phyloP scores from a whole-genome alignment of 1,140 invertebrate genomes.

The Aphelenchoides fujianensis region DNA sequence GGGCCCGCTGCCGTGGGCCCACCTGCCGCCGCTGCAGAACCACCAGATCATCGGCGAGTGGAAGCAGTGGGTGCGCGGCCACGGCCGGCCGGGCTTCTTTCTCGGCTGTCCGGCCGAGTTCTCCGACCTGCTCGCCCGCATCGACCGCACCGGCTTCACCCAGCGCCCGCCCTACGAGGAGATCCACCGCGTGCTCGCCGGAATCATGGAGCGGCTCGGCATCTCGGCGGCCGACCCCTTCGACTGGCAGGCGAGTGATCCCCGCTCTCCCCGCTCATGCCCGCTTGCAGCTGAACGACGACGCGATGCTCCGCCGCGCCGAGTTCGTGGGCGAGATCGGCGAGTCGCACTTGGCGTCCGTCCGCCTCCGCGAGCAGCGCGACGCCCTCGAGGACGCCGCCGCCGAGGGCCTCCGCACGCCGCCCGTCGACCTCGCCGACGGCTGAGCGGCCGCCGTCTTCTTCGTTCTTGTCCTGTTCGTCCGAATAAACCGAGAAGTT shows the following conservation, averaged over 20 bases:
- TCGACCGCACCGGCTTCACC: too few relatives aligned
- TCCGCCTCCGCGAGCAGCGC: slow-evolving; percentile 27
- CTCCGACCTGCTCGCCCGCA: slow-evolving; percentile 31
- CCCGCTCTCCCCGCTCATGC: slow-evolving; percentile 31
- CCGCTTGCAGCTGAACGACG: slow-evolving; percentile 37
- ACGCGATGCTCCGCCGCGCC: slow-evolving; percentile 34
- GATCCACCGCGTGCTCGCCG: slow-evolving; percentile 21
- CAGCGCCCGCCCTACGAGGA: slow-evolving; percentile 39
- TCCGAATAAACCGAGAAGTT: too few relatives aligned
- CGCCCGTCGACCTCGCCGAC: too few relatives aligned
- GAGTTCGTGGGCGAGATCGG: slow-evolving; percentile 43
- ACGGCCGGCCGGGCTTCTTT: slow-evolving; percentile 29
- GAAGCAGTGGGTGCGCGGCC: slow-evolving; percentile 32
- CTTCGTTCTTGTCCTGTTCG: too few relatives aligned
- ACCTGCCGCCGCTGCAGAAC: slow-evolving; percentile 36
- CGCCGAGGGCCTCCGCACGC: too few relatives aligned
- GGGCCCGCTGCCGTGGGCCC: slow-evolving; percentile 44
- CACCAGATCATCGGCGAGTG: slow-evolving; percentile 47
- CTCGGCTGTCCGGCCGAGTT: slow-evolving; percentile 38
- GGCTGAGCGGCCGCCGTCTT: too few relatives aligned
- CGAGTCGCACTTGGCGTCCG: slow-evolving; percentile 39
- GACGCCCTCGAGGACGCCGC: too few relatives aligned
- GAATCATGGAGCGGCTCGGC: slow-evolving; percentile 29
- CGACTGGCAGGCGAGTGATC: slow-evolving; percentile 41
- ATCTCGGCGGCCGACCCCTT: slow-evolving; percentile 35